Conservation (phyloP, 2,113 vertebrate species). For the Pterophyllum scalare region DNA sequence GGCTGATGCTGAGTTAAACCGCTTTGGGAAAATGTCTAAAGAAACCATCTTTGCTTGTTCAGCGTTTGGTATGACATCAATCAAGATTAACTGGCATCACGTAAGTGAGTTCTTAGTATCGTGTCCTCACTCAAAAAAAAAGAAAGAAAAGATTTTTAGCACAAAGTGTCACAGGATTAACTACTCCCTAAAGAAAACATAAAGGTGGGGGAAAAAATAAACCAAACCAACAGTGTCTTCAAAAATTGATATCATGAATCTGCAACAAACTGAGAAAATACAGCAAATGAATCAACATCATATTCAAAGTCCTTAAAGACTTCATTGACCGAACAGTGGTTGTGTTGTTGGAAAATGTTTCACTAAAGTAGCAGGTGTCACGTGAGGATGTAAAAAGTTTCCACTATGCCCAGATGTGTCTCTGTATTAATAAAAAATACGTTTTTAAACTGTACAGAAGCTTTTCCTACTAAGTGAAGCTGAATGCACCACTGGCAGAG, state of each 20-base stretch:
- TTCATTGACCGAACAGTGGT: slow-evolving; percentile 40
- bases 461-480: slow-evolving; percentile 47
- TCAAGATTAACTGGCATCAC: slow-evolving; percentile 1
- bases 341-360: slow-evolving; percentile 42
- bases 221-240: slow-evolving; percentile 75
- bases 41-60: slow-evolving; percentile 10
- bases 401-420: not conserved
- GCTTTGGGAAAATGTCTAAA: not conserved
- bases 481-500: slow-evolving; percentile 38
- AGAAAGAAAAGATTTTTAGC: not conserved
- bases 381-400: slow-evolving; percentile 23
- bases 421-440: not conserved
- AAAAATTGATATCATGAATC: slow-evolving; percentile 62
- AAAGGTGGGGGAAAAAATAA: slow-evolving; percentile 36
- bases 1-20: slow-evolving; percentile 7
- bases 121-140: not conserved
- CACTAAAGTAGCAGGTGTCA: slow-evolving; percentile 8
- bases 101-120: not conserved
- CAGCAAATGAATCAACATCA: slow-evolving; percentile 54
- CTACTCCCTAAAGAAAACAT: slow-evolving; percentile 66
- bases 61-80: not conserved
- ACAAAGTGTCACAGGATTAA: slow-evolving; percentile 27
- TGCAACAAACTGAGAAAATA: slow-evolving; percentile 62
- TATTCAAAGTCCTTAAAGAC: slow-evolving; percentile 45
- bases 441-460: slow-evolving; percentile 57